A percentile compares a stretch with the other conserved stretches of the same genome.
These are phyloP conservation scores for Samia ricini DNA, from an alignment of 1,140 invertebrate genomes.

Conservation along the genomic window DNA sequence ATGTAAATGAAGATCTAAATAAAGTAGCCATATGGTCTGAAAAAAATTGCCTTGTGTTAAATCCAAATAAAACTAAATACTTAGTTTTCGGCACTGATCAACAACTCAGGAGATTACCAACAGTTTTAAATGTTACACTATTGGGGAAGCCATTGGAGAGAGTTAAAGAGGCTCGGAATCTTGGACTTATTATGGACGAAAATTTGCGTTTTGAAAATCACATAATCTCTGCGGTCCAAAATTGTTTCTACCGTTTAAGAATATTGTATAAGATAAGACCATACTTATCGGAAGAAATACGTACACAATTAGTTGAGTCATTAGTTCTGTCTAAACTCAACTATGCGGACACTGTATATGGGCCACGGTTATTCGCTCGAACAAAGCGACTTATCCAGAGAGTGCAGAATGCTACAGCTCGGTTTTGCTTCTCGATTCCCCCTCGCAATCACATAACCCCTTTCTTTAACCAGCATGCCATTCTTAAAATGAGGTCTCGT, in stretches of 20 bases:
- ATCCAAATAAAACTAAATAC: constrained; percentile 14
- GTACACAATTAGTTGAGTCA: constrained; percentile 7
- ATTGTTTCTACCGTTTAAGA: constrained; percentile 12
- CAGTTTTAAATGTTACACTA: not conserved
- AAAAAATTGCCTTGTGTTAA: constrained; percentile 7
- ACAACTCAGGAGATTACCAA: not conserved
- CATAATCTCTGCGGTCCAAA: too few species aligned
- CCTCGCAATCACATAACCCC: too few species aligned
- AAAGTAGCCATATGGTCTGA: constrained; percentile 16
- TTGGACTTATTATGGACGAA: constrained; percentile 11
- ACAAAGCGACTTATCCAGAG: not conserved
- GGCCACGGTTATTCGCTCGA: constrained; percentile 7
- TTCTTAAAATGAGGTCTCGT: too few species aligned
- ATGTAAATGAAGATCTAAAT: constrained; percentile 17
- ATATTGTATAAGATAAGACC: constrained; percentile 12
- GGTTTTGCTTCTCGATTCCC: too few species aligned
- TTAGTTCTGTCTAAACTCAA: constrained; percentile 11
- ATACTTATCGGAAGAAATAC: constrained; percentile 11
- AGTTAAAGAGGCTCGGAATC: constrained; percentile 14
- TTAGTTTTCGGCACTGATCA: constrained; percentile 12
- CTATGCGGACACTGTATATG: too few species aligned
- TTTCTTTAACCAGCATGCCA: too few species aligned
- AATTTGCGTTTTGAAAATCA: constrained; percentile 14
- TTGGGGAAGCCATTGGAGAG: constrained; percentile 9
- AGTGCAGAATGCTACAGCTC: too few species aligned